Evolutionary conservation across 2,888 invertebrate genomes (phyloP).

Genomic region (Tetragnatha montana): DNA sequence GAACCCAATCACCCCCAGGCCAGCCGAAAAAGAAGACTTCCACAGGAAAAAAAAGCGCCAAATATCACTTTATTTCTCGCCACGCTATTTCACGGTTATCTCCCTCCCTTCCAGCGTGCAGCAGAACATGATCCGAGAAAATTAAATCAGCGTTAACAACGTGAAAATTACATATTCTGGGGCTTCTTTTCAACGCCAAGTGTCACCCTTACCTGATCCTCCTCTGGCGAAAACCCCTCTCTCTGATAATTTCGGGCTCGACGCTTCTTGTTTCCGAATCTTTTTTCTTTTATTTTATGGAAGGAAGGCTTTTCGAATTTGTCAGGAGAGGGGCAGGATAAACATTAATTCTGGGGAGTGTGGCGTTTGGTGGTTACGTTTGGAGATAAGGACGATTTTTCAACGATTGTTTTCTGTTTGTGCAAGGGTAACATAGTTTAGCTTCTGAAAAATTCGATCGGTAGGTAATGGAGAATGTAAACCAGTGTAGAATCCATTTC

Average conservation of each 20-base stretch:
- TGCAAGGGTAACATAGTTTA: no score
- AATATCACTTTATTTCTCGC: slow-evolving; percentile 41
- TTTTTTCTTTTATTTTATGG: neutral
- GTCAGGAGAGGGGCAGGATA: neutral
- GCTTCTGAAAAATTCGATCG: no score
- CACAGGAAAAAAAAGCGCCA: slow-evolving; percentile 1
- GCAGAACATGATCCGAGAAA: slow-evolving; percentile 58
- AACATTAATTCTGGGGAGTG: neutral
- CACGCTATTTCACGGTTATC: slow-evolving; percentile 13
- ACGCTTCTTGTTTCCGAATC: neutral
- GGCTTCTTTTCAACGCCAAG: slow-evolving; percentile 6
- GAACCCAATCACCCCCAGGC: slow-evolving; percentile 28
- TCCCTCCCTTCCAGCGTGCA: neutral
- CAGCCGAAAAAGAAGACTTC: neutral
- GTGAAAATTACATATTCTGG: slow-evolving; percentile 56
- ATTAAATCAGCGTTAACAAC: slow-evolving; percentile 64
- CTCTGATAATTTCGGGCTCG: neutral
- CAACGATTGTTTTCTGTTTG: neutral
- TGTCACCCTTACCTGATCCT: slow-evolving; percentile 26
- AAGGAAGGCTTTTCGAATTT: neutral
- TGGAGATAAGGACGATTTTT: neutral
- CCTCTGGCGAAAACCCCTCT: neutral
- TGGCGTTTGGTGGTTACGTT: neutral
- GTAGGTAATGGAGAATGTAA: no score
- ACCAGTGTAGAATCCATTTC: no score